phyloP scores from a whole-genome alignment of 1,140 invertebrate genomes.

The Acromyrmex heyeri region DNA sequence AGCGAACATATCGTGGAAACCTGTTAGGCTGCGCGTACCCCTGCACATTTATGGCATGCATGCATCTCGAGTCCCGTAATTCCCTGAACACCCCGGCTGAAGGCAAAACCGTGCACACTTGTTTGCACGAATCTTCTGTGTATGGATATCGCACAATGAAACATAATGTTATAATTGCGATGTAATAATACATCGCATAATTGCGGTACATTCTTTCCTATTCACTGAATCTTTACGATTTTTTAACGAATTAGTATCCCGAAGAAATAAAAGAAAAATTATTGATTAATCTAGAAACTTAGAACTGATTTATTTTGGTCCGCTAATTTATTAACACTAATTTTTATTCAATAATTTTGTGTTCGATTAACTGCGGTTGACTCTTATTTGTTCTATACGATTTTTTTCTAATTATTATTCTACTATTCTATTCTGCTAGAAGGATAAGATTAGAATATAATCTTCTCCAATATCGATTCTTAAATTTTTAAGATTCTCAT shows the following conservation, averaged over 20 bases:
- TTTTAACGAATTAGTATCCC: background rate
- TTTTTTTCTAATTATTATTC: too few relatives aligned
- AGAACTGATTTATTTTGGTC: background rate
- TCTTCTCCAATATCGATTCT: background rate
- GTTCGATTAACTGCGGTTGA: too few relatives aligned
- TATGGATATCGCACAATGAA: background rate
- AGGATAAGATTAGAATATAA: constrained; percentile 11
- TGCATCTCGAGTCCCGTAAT: constrained; percentile 42
- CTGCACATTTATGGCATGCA: constrained; percentile 36
- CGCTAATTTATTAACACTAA: background rate
- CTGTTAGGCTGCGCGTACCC: constrained; percentile 43
- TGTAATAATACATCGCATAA: background rate
- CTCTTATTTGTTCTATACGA: too few relatives aligned
- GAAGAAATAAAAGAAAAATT: background rate
- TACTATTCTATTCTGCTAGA: background rate
- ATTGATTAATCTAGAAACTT: background rate
- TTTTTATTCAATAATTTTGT: too few relatives aligned
- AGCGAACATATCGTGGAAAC: constrained; percentile 28
- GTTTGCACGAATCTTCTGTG: background rate
- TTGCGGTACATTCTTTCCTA: background rate
- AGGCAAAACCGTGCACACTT: background rate
- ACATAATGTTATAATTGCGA: background rate
- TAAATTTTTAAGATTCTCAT: background rate
- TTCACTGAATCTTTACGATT: background rate
- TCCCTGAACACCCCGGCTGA: constrained; percentile 6